Conservation (phyloP, 2,797 vertebrate species). For the Galaxias olidus region DNA sequence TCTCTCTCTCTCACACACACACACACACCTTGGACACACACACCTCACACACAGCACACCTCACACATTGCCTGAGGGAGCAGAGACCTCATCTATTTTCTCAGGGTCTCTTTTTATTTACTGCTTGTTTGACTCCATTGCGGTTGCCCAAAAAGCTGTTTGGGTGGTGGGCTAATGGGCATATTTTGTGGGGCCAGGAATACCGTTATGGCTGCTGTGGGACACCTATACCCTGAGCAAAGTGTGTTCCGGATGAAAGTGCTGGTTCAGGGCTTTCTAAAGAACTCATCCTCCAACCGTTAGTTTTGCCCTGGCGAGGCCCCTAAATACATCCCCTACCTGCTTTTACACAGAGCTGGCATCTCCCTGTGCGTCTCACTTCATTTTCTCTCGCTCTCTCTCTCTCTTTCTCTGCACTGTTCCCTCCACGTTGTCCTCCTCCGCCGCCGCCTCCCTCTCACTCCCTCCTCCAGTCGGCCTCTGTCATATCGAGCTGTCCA, state of each 20-base stretch:
- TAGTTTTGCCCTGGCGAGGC: constrained; percentile 24
- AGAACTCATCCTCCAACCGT: constrained; percentile 36
- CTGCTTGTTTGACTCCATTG: constrained; percentile 53
- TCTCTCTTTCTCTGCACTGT: constrained; percentile 24
- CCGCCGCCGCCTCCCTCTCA: constrained; percentile 7
- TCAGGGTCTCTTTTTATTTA: constrained; percentile 50
- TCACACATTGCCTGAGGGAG: constrained; percentile 3
- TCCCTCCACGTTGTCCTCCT: constrained; percentile 41
- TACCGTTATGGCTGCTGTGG: constrained; percentile 5
- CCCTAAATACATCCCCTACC: background rate
- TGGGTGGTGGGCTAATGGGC: constrained; percentile 26
- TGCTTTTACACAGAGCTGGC: constrained; percentile 26
- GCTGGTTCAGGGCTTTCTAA: constrained; percentile 52
- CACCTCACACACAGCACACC: background rate
- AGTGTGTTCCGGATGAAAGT: constrained; percentile 34
- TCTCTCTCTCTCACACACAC: constrained; percentile 17
- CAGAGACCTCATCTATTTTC: constrained; percentile 54
- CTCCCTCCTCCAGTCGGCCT: constrained; percentile 35
- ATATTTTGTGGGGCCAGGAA: constrained; percentile 40
- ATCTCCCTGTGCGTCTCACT: background rate
- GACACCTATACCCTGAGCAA: constrained; percentile 47
- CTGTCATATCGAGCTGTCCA: constrained; percentile 67
- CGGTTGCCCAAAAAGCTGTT: constrained; percentile 36
- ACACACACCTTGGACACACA: background rate
- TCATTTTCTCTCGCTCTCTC: constrained; percentile 19